Evolutionary conservation across 2,797 vertebrate genomes (phyloP).

Genomic region (Rhynchotus rufescens): DNA sequence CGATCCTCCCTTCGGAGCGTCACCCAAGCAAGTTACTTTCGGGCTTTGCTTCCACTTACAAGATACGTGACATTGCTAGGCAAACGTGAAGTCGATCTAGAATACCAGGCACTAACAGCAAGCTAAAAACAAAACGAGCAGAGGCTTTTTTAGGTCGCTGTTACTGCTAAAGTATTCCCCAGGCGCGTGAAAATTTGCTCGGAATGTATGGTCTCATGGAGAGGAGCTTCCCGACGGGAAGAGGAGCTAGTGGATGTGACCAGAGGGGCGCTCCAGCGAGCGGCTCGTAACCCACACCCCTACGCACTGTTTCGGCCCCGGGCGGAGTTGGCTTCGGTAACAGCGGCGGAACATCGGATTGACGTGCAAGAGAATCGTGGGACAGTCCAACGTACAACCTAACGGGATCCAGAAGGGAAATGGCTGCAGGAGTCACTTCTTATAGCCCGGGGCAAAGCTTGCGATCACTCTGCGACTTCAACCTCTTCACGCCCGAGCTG

Average conservation of each 20-base stretch:
- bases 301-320: constrained; percentile 14
- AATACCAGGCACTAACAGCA: neutral
- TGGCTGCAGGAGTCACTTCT: constrained; percentile 56
- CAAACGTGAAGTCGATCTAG: neutral
- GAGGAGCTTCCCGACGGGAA: neutral
- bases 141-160: neutral
- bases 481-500: constrained; percentile 87
- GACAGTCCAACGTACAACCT: constrained; percentile 63
- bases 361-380: constrained; percentile 52
- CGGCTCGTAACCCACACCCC: constrained; percentile 26
- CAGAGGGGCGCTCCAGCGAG: neutral
- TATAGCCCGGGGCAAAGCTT: constrained; percentile 83
- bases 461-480: constrained; percentile 81
- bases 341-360: neutral
- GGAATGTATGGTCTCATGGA: constrained; percentile 67
- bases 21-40: neutral
- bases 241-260: constrained; percentile 14
- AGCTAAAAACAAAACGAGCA: neutral
- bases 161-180: neutral
- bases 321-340: constrained; percentile 48
- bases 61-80: neutral
- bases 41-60: neutral
- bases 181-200: neutral
- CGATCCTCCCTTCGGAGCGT: neutral
- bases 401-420: constrained; percentile 45